Percentiles rank a stretch among this genome's conserved stretches.
Evolutionary conservation across 1,140 invertebrate genomes (phyloP).

Genomic region (Rhagoletis pomonella): DNA sequence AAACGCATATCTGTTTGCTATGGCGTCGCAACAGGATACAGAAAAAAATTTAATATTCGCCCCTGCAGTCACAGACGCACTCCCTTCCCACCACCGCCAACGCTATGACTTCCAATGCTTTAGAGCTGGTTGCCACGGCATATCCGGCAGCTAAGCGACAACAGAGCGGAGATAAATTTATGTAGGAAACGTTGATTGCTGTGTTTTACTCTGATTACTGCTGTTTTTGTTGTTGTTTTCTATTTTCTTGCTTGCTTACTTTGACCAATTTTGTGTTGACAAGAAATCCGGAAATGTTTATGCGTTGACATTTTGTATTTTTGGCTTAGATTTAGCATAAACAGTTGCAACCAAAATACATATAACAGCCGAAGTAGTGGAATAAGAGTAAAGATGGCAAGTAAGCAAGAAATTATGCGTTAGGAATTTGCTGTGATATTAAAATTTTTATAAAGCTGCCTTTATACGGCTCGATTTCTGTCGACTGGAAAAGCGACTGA

Average conservation of each 20-base stretch:
- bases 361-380: too few species aligned
- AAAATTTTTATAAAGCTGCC: too few species aligned
- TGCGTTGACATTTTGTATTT: neutral
- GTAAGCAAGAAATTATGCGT: neutral
- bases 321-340: neutral
- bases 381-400: neutral
- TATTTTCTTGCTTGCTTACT: neutral
- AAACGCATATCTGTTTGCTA: slow-evolving; percentile 5
- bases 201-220: slow-evolving; percentile 8
- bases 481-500: too few species aligned
- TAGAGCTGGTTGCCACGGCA: neutral
- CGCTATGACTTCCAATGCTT: neutral
- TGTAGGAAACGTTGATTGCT: slow-evolving; percentile 35
- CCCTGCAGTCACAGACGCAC: neutral
- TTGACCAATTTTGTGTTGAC: slow-evolving; percentile 14
- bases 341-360: neutral
- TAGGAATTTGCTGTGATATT: too few species aligned
- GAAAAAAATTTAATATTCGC: neutral
- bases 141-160: slow-evolving; percentile 42
- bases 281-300: slow-evolving; percentile 41
- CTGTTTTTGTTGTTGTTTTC: neutral
- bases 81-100: neutral
- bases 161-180: slow-evolving; percentile 37
- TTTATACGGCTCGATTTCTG: too few species aligned
- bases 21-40: neutral